Evolutionary conservation across 2,888 invertebrate genomes (phyloP), one percentile per base, ranked within the genome.

Genomic region (Lobophora halterata): DNA sequence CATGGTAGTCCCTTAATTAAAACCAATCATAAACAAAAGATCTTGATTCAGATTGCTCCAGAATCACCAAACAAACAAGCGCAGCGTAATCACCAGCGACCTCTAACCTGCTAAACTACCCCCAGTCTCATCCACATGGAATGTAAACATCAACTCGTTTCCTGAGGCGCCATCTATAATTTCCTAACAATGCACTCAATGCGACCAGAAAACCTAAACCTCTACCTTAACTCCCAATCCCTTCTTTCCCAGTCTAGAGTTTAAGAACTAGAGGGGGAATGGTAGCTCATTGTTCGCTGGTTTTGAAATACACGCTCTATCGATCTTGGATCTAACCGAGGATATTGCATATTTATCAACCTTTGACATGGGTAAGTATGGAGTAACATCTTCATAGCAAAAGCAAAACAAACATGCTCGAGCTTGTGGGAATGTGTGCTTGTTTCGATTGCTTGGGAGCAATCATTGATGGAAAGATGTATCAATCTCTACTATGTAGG

Each of bases 311-410:
- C 85, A 83, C 83, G 81, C 74, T 66, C 72, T 71, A 81, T 82
- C 85, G 83, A 85, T 82, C 74, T 64, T 44, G 65, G 78, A 78
- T 81, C 76, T 72, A 80, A 77, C 71, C 68, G 53, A 58, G 79
- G 79, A 76, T 85, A 85, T 82, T 86, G 86, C 86, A 86, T 86
- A 85, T 86, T 86, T 87, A 86, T 83, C 86, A 87, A 87, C 86
- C 86, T 87, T 82, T 86, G 86, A 87, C 86, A 86, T 74, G 78
- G 63, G 74, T 80, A 83, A 82, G 80, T 70, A 83, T 79, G 73
- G 78, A 73, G 79, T 82, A 79, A 85, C 85, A 79, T 86, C 86
- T 86, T 83, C 85, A 83, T 86, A 69, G 62, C 58, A 65, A 67
- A 65, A 65, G 67, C 61, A 75, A 79, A 79, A 76, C 79, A 80